Evolutionary conservation across 2,888 invertebrate genomes (phyloP).

Genomic region (Rotaria socialis): DNA sequence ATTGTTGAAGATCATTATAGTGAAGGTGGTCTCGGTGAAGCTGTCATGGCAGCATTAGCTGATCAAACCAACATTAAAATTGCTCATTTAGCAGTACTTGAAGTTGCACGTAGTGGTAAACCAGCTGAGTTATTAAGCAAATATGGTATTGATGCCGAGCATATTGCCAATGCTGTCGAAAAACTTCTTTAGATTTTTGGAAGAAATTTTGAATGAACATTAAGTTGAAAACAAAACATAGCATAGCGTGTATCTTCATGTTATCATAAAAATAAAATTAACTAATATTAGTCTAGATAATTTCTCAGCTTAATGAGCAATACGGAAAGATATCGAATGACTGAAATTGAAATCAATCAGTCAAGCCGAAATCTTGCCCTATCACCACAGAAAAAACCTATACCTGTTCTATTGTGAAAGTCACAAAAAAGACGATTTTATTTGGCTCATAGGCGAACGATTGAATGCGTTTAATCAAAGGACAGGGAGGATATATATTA

Average conservation of each 20-base stretch:
- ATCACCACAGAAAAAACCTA: no score
- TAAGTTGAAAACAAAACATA: background rate
- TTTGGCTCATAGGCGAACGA: no score
- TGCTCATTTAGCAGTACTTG: slow-evolving; percentile 73
- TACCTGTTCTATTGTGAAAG: no score
- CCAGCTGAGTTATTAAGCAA: slow-evolving; percentile 77
- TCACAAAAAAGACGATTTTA: no score
- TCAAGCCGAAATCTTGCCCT: slow-evolving; percentile 1
- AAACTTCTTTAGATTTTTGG: background rate
- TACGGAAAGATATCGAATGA: background rate
- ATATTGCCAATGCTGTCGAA: slow-evolving; percentile 68
- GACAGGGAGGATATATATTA: no score
- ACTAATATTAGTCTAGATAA: background rate
- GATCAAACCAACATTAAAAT: slow-evolving; percentile 70
- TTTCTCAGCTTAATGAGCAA: background rate
- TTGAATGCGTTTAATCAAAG: no score
- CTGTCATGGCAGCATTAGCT: slow-evolving; percentile 77
- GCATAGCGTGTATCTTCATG: background rate
- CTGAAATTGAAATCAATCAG: background rate
- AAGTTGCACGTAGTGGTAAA: slow-evolving; percentile 86
- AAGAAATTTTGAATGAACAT: background rate
- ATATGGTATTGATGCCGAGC: slow-evolving; percentile 79
- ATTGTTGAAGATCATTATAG: slow-evolving; percentile 96
- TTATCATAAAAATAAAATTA: background rate
- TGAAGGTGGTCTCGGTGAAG: slow-evolving; percentile 92